Percentiles rank a stretch among this genome's conserved stretches.
Evolutionary conservation across 2,113 vertebrate species (phyloP).

Genomic region (Psophia crepitans): DNA sequence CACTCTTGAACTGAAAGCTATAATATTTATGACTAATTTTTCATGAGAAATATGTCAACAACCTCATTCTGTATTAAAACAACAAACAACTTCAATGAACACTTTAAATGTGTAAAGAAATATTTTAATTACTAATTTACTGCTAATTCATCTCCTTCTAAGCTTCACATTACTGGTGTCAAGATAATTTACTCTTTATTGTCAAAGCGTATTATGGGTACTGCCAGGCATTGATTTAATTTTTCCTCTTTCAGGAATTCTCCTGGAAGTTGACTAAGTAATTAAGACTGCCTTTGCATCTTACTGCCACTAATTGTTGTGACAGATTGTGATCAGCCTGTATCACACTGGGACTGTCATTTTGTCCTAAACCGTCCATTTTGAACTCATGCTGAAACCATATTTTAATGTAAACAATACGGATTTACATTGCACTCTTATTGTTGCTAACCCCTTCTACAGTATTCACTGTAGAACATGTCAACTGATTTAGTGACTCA

Average conservation of each 20-base stretch:
- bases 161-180: neutral
- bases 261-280: neutral
- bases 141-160: neutral
- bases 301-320: neutral
- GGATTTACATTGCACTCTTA: accelerated
- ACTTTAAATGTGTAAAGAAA: neutral
- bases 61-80: neutral
- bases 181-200: conserved; percentile 5
- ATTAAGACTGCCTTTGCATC: neutral
- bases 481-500: neutral
- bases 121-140: conserved; percentile 22
- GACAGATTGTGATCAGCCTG: neutral
- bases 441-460: neutral
- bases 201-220: neutral
- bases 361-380: neutral
- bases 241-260: neutral
- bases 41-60: neutral
- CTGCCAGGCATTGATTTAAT: neutral
- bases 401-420: neutral
- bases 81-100: neutral
- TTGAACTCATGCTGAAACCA: neutral
- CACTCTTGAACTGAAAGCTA: neutral
- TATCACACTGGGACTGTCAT: neutral
- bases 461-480: neutral
- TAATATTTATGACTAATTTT: neutral